Base-by-base conservation (phyloP, 2,888 invertebrate genomes). In the Chrysina gloriosa region DNA sequence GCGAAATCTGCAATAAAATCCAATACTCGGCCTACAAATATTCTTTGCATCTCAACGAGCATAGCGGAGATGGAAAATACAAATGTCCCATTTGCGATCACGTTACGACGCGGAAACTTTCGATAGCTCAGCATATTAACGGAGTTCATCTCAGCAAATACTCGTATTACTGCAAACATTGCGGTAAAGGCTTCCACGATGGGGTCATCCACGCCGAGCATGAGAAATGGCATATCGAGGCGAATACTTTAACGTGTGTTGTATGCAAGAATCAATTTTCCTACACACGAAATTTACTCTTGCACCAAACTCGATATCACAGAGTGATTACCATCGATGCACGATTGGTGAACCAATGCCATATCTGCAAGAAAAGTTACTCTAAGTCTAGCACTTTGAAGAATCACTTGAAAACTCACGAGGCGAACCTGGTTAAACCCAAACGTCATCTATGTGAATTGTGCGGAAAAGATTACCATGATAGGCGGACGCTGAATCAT, bases 311-410 rank as follows among this genome's bases (percentile, higher is more conserved):
- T n/a, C n/a, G n/a, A n/a, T n/a, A n/a, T n/a, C n/a, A n/a, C n/a
- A n/a, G n/a, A n/a, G n/a, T n/a, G n/a, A n/a, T n/a, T n/a, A n/a
- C n/a, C n/a, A n/a, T n/a, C n/a, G n/a, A n/a, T n/a, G n/a, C n/a
- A n/a, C n/a, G n/a, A n/a, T n/a, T n/a, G n/a, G n/a, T n/a, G n/a
- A 82, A 82, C 58, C 80, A 82, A 39, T 81, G 82, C 66, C 67
- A 65, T 5, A 69, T 79, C 2, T 82, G 82, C 67, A 71, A 70
- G 45, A 79, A 78, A 69, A 72, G 75, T 2, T 82, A 80, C 72
- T 75, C 75, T 61, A 78, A 79, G 65, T 66, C 73, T 19, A 73
- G 71, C 23, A 77, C 76, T 0, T 75, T 88, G 0, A 85, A 84
- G 78, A 81, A 82, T 21, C 86, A 87, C 68, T 82, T 84, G 0